Base-by-base conservation (phyloP, 2,113 vertebrate genomes). In the Tyrannus savana region DNA sequence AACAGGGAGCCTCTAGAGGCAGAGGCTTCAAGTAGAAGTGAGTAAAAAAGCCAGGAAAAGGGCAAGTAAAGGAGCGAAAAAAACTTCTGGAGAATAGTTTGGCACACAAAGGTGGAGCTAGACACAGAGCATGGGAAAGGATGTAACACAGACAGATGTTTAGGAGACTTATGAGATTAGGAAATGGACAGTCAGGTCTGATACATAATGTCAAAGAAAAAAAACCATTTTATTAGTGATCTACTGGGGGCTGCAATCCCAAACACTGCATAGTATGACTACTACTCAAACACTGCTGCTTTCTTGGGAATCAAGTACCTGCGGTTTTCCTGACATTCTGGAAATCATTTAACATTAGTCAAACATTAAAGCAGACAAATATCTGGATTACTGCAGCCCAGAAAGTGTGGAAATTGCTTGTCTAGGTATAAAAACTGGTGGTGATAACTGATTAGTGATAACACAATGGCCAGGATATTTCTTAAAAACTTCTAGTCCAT, bases 281-380 rank as follows among this genome's bases (percentile, higher is more conserved):
- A 23, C 18, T 80, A 59, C 52, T 72, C 53, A 66, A 73, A 80
- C 7, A 56, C 12, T 60, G 16, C 15, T 84, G 19, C 10, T 56
- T 91, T 83, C 39, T 47, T 39, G 21, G 35, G 46, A 77, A 69
- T 42, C 22, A 77, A 66, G n/a, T 37, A 77, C 16, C 27, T 86
- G 33, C 7, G 77, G 16, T 64, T 73, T 84, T 31, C 24, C 66
- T 83, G 25, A 47, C 35, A 35, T 55, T 33, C 24, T 28, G 10
- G 46, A 93, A 89, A 77, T 66, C 19, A n/a, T 89, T 89, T 76
- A 50, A 53, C 28, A n/a, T 64, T 78, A 91, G 11, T 9, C 63
- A 83, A 83, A 80, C 5, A 18, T n/a, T 71, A 86, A 72, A 80
- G 22, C 11, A 76, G 41, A 52, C 19, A 60, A 86, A 53, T 0